Evolutionary conservation across 2,888 invertebrate species (phyloP).

Genomic region (Tetranychus truncatus): DNA sequence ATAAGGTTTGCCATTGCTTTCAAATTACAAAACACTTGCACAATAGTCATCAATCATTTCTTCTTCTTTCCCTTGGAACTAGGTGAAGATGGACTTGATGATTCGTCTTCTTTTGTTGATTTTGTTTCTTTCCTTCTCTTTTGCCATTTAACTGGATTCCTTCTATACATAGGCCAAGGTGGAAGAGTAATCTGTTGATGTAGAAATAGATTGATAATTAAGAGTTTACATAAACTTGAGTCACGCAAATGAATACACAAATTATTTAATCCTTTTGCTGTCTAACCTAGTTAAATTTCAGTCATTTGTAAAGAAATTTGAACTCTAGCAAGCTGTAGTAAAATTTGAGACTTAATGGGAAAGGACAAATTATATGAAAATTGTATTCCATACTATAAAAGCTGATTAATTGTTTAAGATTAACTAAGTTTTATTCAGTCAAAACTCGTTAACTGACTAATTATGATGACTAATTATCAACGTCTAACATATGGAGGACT

Average conservation of each 20-base stretch:
- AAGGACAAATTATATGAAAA: too few relatives aligned
- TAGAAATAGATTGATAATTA: not conserved
- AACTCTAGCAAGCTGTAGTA: too few relatives aligned
- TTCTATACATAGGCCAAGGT: slow-evolving; percentile 88
- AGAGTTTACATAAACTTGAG: too few relatives aligned
- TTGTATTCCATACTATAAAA: too few relatives aligned
- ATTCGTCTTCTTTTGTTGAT: slow-evolving; percentile 11
- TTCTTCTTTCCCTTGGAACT: slow-evolving; percentile 36
- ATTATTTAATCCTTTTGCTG: not conserved
- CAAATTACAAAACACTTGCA: too few relatives aligned
- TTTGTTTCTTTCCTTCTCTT: slow-evolving; percentile 40
- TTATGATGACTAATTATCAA: slow-evolving; percentile 30
- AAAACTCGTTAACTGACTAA: too few relatives aligned
- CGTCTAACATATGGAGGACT: slow-evolving; percentile 30
- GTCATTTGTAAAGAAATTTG: too few relatives aligned
- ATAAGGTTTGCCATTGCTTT: too few relatives aligned
- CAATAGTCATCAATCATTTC: slow-evolving; percentile 31
- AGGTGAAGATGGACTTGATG: not conserved
- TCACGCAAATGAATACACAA: not conserved
- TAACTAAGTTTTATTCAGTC: too few relatives aligned
- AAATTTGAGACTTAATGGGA: too few relatives aligned
- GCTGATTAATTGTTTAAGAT: too few relatives aligned
- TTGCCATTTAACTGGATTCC: slow-evolving; percentile 73
- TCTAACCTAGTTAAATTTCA: not conserved
- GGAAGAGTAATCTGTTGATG: slow-evolving; percentile 52